These are phyloP conservation scores for Mimas tiliae DNA, from an alignment of 2,888 invertebrate genomes.

Conservation along the genomic window DNA sequence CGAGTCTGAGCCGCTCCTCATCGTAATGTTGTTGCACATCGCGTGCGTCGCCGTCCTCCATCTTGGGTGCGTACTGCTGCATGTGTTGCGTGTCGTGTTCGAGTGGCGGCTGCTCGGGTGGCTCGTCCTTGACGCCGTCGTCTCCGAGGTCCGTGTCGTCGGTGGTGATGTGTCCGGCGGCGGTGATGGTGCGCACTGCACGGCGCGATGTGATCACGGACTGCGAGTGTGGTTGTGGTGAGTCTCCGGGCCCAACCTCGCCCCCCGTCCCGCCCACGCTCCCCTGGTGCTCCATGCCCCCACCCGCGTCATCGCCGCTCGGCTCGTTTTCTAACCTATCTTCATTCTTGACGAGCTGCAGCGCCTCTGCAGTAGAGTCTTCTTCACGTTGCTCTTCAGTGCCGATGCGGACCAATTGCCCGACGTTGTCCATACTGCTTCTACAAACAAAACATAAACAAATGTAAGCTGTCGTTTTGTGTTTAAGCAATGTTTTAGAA, in stretches of 20 bases:
- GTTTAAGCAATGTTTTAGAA: neutral
- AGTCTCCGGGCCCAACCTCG: conserved; percentile 36
- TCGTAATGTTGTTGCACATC: conserved; percentile 59
- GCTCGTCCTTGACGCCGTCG: conserved; percentile 73
- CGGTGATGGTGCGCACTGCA: conserved; percentile 85
- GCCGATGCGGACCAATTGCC: conserved; percentile 48
- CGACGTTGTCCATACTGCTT: conserved; percentile 59
- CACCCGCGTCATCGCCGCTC: conserved; percentile 26
- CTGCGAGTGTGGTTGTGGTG: conserved; percentile 62
- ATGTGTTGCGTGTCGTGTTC: conserved; percentile 53
- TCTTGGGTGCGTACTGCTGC: conserved; percentile 58
- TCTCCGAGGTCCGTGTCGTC: conserved; percentile 53
- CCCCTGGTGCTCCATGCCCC: conserved; percentile 25
- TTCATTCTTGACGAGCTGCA: conserved; percentile 75
- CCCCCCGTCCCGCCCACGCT: conserved; percentile 23
- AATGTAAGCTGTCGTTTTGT: neutral
- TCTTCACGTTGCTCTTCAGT: conserved; percentile 52
- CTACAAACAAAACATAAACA: conserved; percentile 27
- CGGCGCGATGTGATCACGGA: conserved; percentile 85
- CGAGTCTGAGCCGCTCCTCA: conserved; percentile 67
- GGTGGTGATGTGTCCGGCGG: conserved; percentile 85
- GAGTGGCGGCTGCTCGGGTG: conserved; percentile 56
- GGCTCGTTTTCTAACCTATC: conserved; percentile 52
- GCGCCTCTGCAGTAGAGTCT: conserved; percentile 56
- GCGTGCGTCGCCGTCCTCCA: conserved; percentile 52